Evolutionary conservation across 2,113 vertebrate species (phyloP), one percentile per base, ranked within the genome.

Genomic region (Grallaria varia): DNA sequence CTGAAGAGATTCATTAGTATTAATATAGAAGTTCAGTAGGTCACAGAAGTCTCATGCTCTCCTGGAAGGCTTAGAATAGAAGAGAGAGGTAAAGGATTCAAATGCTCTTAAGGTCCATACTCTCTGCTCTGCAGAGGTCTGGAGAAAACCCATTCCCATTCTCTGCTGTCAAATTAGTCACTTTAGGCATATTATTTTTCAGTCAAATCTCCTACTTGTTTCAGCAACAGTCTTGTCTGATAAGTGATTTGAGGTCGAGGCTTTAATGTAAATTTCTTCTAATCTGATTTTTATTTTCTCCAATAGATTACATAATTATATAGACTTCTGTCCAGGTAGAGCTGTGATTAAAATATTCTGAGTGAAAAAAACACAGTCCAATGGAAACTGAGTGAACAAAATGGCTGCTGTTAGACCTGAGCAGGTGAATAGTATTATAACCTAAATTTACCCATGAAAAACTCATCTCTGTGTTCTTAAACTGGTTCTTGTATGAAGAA

Each of bases 11-110:
- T 94, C 35, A 67, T 94, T 93, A 97, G 69, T 76, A 93, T 73
- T 90, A 96, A 84, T 81, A 96, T 3, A 87, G 69, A 92, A 92
- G 83, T 95, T 97, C 92, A 95, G 76, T 87, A 96, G 90, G 92
- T 96, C 94, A 93, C 33, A 49, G n/a, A 71, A 90, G 62, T 64
- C 82, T 92, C 72, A 82, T 77, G 76, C 53, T 84, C 24, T 95
- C 62, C 62, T 92, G 59, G 71, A 95, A 92, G 55, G 53, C 80
- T 94, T 87, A 89, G 68, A 87, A 71, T 55, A 96, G 94, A 82
- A 84, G 37, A 68, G n/a, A 82, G 62, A 90, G 58, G 73, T 83
- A 83, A 92, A 93, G 63, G 72, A 93, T 78, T 94, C 58, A 82
- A 90, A 89, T 52, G 52, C 37, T 88, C 58, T 73, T 84, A 87